Conservation (phyloP, 2,888 invertebrate species). For the Drosophila yooni region DNA sequence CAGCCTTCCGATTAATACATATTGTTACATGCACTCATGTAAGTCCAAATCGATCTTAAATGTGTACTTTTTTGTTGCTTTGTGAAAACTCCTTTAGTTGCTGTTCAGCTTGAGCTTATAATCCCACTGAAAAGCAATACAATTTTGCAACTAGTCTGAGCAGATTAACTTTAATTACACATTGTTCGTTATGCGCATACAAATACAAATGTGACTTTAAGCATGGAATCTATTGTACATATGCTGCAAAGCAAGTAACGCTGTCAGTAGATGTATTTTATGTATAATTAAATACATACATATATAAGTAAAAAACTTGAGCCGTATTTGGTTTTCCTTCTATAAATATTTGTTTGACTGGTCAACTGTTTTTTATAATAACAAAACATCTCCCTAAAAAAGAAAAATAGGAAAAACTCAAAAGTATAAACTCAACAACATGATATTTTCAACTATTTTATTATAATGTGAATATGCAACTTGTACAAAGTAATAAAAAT, state of each 20-base stretch:
- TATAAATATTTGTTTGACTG: background rate
- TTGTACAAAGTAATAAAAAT: background rate
- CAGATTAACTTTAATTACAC: background rate
- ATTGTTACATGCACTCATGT: background rate
- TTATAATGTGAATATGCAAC: background rate
- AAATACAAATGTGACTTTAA: background rate
- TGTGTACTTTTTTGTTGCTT: background rate
- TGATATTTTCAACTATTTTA: background rate
- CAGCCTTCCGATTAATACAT: constrained; percentile 4
- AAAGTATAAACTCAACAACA: background rate
- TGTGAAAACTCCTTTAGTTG: background rate
- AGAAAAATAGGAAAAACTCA: background rate
- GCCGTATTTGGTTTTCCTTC: too few species aligned
- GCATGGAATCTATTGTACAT: background rate
- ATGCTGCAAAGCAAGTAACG: background rate
- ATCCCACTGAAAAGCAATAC: background rate
- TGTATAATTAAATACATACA: background rate
- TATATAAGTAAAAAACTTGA: too few species aligned
- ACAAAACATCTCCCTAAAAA: background rate
- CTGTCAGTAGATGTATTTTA: background rate
- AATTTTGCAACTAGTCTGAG: background rate
- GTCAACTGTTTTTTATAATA: background rate
- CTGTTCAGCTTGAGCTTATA: background rate
- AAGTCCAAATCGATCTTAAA: background rate
- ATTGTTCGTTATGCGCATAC: background rate